Base-by-base conservation (phyloP, 2,888 invertebrate species). In the Labia minor region DNA sequence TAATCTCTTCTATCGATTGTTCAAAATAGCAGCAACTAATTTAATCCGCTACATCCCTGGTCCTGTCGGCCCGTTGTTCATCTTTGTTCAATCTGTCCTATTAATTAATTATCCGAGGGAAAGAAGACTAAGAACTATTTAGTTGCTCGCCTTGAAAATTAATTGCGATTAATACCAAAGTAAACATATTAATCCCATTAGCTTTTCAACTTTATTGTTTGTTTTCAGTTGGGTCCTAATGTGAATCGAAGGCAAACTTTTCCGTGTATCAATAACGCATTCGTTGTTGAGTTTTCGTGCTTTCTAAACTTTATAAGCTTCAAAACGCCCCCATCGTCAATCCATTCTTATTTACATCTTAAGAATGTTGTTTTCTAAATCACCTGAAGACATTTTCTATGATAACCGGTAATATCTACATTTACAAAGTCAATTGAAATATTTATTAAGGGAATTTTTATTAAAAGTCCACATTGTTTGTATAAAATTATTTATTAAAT, bases 101-200 rank as follows among this genome's bases (percentile, higher is more conserved):
- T 49, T 49, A 49, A 49, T 49, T 49, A 49, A 49, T 49, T 49
- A 49, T 14, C 16, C 16, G 49, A n/a, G 49, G 2, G 49, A 49
- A 49, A n/a, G 26, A 49, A 16, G 16, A 49, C 49, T 14, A 49
- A 49, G 49, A 49, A 49, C 49, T 49, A 49, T 49, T 49, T 49
- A 11, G 49, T 49, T 11, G 49, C 49, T n/a, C 49, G 49, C 49
- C 49, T 49, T 49, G 49, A 49, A 49, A 49, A 49, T 49, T 49
- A 49, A 49, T 49, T 49, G 49, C 49, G 49, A 49, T 49, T 49
- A 49, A 49, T 49, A 49, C 49, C 14, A 49, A 49, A 49, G 49
- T 49, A 49, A 49, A 49, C 49, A 49, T 49, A 49, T 49, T 49
- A 49, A 49, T 49, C 49, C 49, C 49, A 49, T 49, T 49, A 49